Conservation (phyloP, 2,888 invertebrate genomes). For the Teleiodes luculella region DNA sequence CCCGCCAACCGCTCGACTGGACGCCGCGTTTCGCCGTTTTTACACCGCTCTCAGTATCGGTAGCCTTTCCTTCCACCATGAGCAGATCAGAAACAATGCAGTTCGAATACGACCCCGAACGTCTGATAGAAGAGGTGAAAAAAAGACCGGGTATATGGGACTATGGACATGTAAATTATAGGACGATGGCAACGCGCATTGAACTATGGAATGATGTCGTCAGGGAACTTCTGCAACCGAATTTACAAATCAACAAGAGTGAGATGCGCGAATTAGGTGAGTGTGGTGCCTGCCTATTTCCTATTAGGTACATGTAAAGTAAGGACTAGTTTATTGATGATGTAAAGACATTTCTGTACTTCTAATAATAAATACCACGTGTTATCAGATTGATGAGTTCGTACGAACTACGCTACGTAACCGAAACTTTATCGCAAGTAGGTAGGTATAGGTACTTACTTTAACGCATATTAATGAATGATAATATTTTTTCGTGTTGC, state of each 20-base stretch:
- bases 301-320: no score
- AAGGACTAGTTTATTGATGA: no score
- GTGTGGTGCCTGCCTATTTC: constrained; percentile 13
- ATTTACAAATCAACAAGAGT: constrained; percentile 57
- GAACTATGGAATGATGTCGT: constrained; percentile 64
- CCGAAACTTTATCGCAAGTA: no score
- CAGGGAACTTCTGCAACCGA: constrained; percentile 51
- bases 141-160: constrained; percentile 71
- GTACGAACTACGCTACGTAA: not conserved
- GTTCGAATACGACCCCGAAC: constrained; percentile 69
- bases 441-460: no score
- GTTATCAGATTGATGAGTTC: not conserved
- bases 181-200: constrained; percentile 47
- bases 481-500: constrained; percentile 34
- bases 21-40: constrained; percentile 29
- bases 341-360: no score
- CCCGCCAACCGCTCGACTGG: constrained; percentile 56
- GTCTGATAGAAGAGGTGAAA: constrained; percentile 60
- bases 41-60: constrained; percentile 22
- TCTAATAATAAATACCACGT: not conserved
- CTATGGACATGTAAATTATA: constrained; percentile 53
- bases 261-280: constrained; percentile 68
- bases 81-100: constrained; percentile 40
- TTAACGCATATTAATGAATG: no score
- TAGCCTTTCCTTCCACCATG: not conserved